Base-by-base conservation (phyloP, 2,797 vertebrate genomes). In the Enteromius anoplus region DNA sequence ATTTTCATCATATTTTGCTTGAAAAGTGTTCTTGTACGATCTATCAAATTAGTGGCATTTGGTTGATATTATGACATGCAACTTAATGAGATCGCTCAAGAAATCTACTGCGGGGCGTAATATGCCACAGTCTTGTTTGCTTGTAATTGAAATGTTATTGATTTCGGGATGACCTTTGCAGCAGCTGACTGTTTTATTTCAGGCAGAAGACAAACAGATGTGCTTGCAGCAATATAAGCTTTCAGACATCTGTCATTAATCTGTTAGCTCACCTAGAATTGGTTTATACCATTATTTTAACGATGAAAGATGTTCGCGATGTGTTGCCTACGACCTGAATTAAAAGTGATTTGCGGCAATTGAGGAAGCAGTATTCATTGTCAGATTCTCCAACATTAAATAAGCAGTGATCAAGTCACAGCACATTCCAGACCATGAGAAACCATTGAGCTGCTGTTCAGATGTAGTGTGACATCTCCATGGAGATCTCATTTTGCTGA, bases 161-260 rank as follows among this genome's bases (percentile, higher is more conserved):
- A 88, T 89, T 92, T 60, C 86, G 37, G 9, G 76, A 66, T 85
- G 88, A 90, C 84, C 86, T 80, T 87, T 91, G 45, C 53, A 68
- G 69, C 84, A 87, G 79, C 47, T 85, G 88, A 91, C 85, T 79
- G 71, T 75, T 82, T 77, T 75, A 66, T 88, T 88, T 80, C 66
- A 86, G 73, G 75, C 14, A 81, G 55, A 60, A 66, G 69, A 85
- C 45, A 78, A 85, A 85, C 86, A 90, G 82, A 91, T 79, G 68
- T 80, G 26, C 7, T 88, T 86, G 75, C 42, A 53, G 80, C 19
- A 80, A 11, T 23, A 12, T 62, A 80, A 66, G 47, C 78, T 51
- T 78, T 17, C 78, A 78, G 23, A 66, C 29, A 0, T 51, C 55
- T 5, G 17, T 47, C 76, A 62, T 80, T 60, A 34, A 17, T 65